Evolutionary conservation across 2,113 vertebrate genomes (phyloP), one percentile per base, ranked within the genome.

Genomic region (Geococcyx californianus): DNA sequence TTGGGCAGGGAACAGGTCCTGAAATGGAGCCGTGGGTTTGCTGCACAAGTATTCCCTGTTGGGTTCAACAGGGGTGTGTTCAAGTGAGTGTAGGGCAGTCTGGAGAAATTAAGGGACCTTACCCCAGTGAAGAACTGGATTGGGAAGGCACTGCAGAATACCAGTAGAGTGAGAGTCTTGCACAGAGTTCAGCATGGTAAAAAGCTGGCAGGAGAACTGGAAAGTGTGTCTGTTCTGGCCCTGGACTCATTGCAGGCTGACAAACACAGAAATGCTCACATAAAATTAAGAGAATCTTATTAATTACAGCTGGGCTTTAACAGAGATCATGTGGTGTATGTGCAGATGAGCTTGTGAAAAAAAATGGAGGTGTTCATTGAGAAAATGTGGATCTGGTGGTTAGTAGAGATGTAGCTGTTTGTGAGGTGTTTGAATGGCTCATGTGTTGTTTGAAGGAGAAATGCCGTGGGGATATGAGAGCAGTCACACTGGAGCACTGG

Each of bases 41-140:
- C 52, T 84, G n/a, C 26, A 4, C 36, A 19, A 7, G 5, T 55
- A 16, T 59, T 84, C 54, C 56, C 36, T 72, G 16, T 13, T 54
- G 49, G 23, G 62, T 33, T 64, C 21, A 62, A 33, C n/a, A 44
- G 28, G 58, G 56, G 60, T 73, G 3, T 58, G 5, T 34, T 63
- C 70, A 60, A 24, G 9, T 5, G 23, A 23, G 28, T 4, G 10
- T 60, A 76, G 42, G 59, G 47, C n/a, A 73, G 62, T 44, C 25
- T 40, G 73, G 44, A 70, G 56, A 78, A 72, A 33, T 38, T 21
- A 10, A 55, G 21, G n/a, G 33, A 47, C 49, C 42, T 72, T 75
- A 56, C 0, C 0, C 1, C 21, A 25, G 54, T 23, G 52, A 40
- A 36, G 62, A 55, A 9, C 62, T 16, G 58, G 24, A 6, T 45